Percentiles rank a stretch among this genome's conserved stretches.
Evolutionary conservation across 2,113 vertebrate genomes (phyloP).

Genomic region (Miniopterus natalensis): DNA sequence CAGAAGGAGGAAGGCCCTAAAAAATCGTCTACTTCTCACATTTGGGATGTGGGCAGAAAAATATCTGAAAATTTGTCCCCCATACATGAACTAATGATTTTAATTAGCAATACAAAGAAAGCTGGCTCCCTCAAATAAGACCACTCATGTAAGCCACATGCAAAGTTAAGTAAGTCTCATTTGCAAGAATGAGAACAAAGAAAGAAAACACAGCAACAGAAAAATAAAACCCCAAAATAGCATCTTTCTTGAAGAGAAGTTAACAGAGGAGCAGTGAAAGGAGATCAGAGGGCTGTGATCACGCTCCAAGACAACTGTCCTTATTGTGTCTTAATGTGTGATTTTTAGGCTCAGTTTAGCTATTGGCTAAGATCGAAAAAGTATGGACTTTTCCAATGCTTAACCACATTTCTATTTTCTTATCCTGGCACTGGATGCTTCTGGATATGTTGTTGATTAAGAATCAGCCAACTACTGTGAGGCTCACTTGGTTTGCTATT

Average conservation of each 20-base stretch:
- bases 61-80: neutral
- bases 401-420: conserved; percentile 62
- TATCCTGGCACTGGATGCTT: conserved; percentile 66
- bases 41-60: neutral
- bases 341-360: conserved; percentile 23
- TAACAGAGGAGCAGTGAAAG: neutral
- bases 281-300: neutral
- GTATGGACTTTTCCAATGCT: conserved; percentile 52
- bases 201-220: neutral
- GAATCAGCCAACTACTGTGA: conserved; percentile 54
- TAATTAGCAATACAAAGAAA: neutral
- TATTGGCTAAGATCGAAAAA: conserved; percentile 47
- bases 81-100: neutral
- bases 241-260: neutral
- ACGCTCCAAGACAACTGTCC: neutral
- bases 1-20: neutral
- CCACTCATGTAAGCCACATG: neutral
- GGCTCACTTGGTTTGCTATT: conserved; percentile 75
- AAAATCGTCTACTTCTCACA: neutral
- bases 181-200: neutral
- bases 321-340: neutral
- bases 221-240: neutral
- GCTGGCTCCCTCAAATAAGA: neutral
- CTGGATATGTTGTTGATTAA: conserved; percentile 69
- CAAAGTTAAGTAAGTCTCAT: neutral